A percentile compares a stretch with the other conserved stretches of the same genome.
These are phyloP conservation scores for Euplagia quadripunctaria DNA, from an alignment of 2,888 invertebrate genomes.

Conservation along the genomic window DNA sequence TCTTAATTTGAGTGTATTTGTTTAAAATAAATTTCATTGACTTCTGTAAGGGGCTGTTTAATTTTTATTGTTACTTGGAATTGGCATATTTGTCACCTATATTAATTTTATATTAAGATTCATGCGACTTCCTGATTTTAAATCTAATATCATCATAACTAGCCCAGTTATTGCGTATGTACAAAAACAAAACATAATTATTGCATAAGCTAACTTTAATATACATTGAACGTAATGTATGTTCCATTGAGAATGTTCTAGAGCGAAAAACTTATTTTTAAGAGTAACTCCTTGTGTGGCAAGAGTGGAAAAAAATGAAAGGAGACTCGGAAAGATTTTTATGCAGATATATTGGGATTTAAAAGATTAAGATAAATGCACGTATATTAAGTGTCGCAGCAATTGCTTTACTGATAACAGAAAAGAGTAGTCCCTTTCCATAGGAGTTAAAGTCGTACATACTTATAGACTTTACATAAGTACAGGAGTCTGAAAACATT, in stretches of 20 bases:
- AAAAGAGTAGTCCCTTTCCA: no score
- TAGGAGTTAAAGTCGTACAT: no score
- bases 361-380: no score
- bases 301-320: not conserved
- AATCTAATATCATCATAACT: not conserved
- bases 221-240: not conserved
- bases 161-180: not conserved
- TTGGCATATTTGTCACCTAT: not conserved
- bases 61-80: no score
- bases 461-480: no score
- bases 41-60: no score
- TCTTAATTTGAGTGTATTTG: not conserved
- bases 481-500: not conserved
- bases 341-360: no score
- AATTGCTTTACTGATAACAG: no score
- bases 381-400: no score
- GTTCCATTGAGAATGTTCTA: not conserved
- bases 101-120: not conserved
- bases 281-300: not conserved
- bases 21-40: no score
- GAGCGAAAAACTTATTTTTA: not conserved
- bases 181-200: conserved; percentile 1
- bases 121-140: not conserved
- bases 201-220: not conserved
- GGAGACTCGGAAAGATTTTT: not conserved